Conservation (phyloP, 2,113 vertebrate genomes). For the Lepisosteus oculatus region DNA sequence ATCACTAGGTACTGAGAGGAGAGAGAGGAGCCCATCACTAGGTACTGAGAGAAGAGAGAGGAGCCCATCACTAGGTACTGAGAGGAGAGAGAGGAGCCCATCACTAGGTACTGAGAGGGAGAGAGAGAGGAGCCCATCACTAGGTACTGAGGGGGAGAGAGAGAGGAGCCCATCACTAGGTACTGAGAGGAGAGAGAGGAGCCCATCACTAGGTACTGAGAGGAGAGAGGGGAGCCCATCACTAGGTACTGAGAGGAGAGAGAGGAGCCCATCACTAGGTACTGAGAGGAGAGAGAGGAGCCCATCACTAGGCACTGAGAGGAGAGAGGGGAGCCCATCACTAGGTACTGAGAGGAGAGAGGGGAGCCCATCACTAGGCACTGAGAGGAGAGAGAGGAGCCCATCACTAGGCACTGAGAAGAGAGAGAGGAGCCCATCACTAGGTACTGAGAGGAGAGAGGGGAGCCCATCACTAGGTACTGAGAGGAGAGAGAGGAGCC, state of each 20-base stretch:
- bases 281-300: constrained; percentile 36
- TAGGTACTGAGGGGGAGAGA: too few relatives aligned
- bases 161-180: too few relatives aligned
- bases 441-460: too few relatives aligned
- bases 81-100: constrained; percentile 62
- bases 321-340: constrained; percentile 61
- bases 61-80: too few relatives aligned
- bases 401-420: too few relatives aligned
- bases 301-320: too few relatives aligned
- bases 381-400: too few relatives aligned
- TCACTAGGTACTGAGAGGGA: constrained; percentile 71
- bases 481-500: constrained; percentile 84
- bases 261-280: constrained; percentile 91
- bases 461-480: constrained; percentile 36
- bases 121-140: not conserved
- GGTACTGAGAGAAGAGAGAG: too few relatives aligned
- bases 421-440: too few relatives aligned
- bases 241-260: constrained; percentile 69
- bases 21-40: not conserved
- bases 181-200: too few relatives aligned
- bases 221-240: too few relatives aligned
- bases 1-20: constrained; percentile 75
- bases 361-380: not conserved
- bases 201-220: too few relatives aligned
- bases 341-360: constrained; percentile 62